These are phyloP conservation scores for Tetheella fluctuosa DNA, from an alignment of 2,888 invertebrate genomes.

Conservation along the genomic window DNA sequence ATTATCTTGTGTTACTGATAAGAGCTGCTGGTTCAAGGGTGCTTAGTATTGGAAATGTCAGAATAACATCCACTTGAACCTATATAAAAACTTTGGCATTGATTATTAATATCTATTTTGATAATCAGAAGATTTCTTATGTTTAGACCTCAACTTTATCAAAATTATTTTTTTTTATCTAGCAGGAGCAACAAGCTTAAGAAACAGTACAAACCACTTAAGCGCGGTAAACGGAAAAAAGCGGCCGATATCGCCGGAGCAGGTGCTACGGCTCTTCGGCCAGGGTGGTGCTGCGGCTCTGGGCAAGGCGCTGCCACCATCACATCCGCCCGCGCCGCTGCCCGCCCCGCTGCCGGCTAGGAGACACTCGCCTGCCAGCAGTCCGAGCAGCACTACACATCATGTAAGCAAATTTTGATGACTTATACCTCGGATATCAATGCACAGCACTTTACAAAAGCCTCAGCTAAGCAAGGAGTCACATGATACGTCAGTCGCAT, in stretches of 20 bases:
- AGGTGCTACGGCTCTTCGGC: slow-evolving; percentile 88
- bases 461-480: too few relatives aligned
- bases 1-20: too few relatives aligned
- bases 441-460: too few relatives aligned
- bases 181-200: slow-evolving; percentile 70
- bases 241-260: slow-evolving; percentile 93
- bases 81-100: not conserved
- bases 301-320: slow-evolving; percentile 77
- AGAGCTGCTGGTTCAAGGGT: not conserved
- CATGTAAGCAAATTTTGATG: slow-evolving; percentile 76
- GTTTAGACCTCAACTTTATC: not conserved
- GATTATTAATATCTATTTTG: not conserved
- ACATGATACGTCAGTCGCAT: too few relatives aligned
- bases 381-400: slow-evolving; percentile 91
- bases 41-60: too few relatives aligned
- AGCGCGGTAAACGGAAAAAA: slow-evolving; percentile 87
- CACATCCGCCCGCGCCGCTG: slow-evolving; percentile 76
- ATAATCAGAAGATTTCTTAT: not conserved
- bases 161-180: slow-evolving; percentile 9
- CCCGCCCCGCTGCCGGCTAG: slow-evolving; percentile 79
- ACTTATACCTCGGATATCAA: not conserved
- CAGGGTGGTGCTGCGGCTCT: slow-evolving; percentile 79
- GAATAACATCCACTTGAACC: not conserved
- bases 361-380: slow-evolving; percentile 88
- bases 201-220: slow-evolving; percentile 80